Evolutionary conservation across 2,113 vertebrate species (phyloP).

Genomic region (Eulemur macaco): DNA sequence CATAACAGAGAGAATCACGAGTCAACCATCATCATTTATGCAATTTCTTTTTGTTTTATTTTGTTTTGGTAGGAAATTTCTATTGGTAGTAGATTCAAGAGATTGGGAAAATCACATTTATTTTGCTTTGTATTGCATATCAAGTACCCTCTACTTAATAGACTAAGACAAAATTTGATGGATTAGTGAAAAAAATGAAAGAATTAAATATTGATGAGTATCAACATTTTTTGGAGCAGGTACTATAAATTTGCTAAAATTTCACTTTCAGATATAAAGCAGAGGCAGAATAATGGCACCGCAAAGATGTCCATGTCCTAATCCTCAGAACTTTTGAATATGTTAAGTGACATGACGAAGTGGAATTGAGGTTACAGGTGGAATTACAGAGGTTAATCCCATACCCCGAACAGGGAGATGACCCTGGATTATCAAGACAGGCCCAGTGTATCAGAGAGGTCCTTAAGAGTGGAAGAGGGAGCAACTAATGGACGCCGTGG

Average conservation of each 20-base stretch:
- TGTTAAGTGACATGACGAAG: background rate
- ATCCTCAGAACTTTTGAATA: background rate
- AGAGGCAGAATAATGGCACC: background rate
- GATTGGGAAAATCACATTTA: background rate
- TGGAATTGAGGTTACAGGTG: background rate
- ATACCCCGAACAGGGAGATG: background rate
- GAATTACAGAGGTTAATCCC: background rate
- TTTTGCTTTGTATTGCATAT: background rate
- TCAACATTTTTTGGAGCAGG: background rate
- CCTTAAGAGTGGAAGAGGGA: background rate
- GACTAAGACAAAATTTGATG: background rate
- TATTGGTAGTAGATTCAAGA: background rate
- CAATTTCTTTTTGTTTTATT: background rate
- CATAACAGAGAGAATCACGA: background rate
- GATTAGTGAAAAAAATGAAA: background rate
- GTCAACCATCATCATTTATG: background rate
- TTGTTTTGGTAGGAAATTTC: background rate
- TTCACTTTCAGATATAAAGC: background rate
- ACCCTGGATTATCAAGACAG: background rate
- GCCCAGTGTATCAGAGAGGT: background rate
- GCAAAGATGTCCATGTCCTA: background rate
- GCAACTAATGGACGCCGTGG: too few relatives aligned
- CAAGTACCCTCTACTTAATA: background rate
- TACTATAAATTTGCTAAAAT: background rate
- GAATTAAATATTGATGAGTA: background rate